Percentiles rank a stretch among this genome's conserved stretches.
phyloP scores from a whole-genome alignment of 2,113 vertebrate genomes.

The Anarhynchus alexandrinus region DNA sequence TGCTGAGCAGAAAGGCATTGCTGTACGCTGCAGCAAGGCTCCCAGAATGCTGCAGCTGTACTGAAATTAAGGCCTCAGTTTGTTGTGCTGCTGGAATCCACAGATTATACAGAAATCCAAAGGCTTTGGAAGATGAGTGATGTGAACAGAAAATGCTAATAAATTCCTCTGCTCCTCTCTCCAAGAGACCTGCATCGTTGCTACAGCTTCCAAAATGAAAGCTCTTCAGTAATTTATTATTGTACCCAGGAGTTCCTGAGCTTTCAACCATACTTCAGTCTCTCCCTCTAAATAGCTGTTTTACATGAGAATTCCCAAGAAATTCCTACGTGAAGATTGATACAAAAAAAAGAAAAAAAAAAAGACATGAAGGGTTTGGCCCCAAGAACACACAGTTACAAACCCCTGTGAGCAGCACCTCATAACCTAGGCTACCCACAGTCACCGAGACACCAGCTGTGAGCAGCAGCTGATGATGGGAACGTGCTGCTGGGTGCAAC shows the following conservation, averaged over 20 bases:
- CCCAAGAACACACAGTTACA: fast-evolving
- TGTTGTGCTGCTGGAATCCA: background rate
- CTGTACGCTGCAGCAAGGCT: background rate
- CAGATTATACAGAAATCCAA: background rate
- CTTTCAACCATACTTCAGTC: background rate
- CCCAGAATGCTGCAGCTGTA: background rate
- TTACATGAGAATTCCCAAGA: background rate
- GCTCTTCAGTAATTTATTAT: background rate
- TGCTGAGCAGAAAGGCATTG: background rate
- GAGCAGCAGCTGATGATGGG: fast-evolving
- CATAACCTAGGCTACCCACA: background rate
- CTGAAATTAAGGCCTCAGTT: background rate
- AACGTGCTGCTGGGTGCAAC: fast-evolving
- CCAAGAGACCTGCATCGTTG: background rate
- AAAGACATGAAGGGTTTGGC: background rate
- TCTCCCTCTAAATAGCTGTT: background rate
- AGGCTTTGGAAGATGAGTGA: background rate
- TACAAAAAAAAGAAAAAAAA: background rate
- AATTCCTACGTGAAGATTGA: background rate
- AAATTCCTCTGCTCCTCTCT: background rate
- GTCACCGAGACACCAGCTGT: background rate
- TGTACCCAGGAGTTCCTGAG: background rate
- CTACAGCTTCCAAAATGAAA: background rate
- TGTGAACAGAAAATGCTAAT: background rate
- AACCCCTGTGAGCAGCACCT: background rate